These are phyloP conservation scores for Pocillopora verrucosa DNA, from an alignment of 64 coral and sea anemone species.

Conservation along the genomic window DNA sequence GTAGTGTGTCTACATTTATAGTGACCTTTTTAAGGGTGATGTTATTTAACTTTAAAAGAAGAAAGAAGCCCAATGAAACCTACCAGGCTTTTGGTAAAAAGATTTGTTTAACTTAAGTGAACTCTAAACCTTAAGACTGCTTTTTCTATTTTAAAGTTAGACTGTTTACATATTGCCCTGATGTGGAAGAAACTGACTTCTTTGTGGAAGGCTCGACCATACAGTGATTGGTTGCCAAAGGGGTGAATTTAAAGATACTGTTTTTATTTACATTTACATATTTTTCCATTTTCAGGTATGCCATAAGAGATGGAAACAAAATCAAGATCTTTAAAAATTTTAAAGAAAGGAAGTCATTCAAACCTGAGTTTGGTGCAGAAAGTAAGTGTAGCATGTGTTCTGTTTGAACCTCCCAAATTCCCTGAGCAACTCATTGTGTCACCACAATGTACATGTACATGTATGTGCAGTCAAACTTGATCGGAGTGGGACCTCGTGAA, in stretches of 20 bases:
- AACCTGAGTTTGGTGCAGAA: conserved; percentile 98
- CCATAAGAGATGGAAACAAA: conserved; percentile 93
- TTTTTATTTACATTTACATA: not conserved
- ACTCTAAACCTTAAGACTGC: too few species aligned
- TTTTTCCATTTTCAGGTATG: conserved; percentile 63
- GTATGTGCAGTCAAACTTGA: not conserved
- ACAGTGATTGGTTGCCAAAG: not conserved
- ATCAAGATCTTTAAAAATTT: conserved; percentile 97
- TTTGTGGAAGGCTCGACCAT: too few species aligned
- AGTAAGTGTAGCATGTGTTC: conserved; percentile 53
- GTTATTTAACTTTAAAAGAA: too few species aligned
- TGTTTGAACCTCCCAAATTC: not conserved
- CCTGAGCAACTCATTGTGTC: not conserved
- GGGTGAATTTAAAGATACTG: not conserved
- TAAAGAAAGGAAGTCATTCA: conserved; percentile 98
- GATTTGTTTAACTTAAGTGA: too few species aligned
- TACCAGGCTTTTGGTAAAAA: too few species aligned
- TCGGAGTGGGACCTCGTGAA: not conserved
- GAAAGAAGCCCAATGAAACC: too few species aligned
- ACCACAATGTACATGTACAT: not conserved
- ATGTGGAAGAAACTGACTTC: too few species aligned
- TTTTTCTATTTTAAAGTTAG: too few species aligned
- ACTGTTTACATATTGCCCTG: too few species aligned
- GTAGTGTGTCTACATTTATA: too few species aligned
- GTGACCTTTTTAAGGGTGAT: too few species aligned